Conservation (phyloP, 2,888 invertebrate genomes). For the Omphaloscelis lunosa region DNA sequence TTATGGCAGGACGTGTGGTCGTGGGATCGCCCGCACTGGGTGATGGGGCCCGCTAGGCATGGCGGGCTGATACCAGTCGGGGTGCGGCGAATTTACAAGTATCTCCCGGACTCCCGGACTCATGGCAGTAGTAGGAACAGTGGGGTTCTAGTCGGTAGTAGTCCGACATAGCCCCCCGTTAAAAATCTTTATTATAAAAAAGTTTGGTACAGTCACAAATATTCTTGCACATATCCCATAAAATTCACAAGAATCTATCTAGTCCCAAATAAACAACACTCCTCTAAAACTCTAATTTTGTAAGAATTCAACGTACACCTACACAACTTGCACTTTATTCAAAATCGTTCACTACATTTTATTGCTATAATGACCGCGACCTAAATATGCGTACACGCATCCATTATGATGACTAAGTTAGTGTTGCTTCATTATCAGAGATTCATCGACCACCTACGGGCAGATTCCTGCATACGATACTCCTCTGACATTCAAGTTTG, state of each 20-base stretch:
- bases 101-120: too few species aligned
- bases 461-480: constrained; percentile 50
- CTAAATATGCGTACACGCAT: constrained; percentile 37
- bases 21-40: too few species aligned
- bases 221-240: background rate
- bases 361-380: constrained; percentile 37
- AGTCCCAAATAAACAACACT: background rate
- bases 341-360: constrained; percentile 7
- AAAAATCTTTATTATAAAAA: background rate
- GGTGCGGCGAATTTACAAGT: too few species aligned
- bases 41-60: too few species aligned
- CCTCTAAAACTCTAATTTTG: background rate
- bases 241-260: background rate
- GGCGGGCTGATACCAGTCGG: too few species aligned
- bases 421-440: constrained; percentile 41
- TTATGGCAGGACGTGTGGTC: too few species aligned
- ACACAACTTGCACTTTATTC: constrained; percentile 24
- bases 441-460: constrained; percentile 52
- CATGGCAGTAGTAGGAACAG: too few species aligned
- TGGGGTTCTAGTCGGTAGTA: too few species aligned
- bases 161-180: background rate
- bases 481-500: constrained; percentile 32
- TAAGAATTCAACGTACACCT: constrained; percentile 13
- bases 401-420: constrained; percentile 50
- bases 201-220: background rate